Evolutionary conservation across 2,888 invertebrate genomes (phyloP), one percentile per base, ranked within the genome.

Genomic region (Notodonta ziczac): DNA sequence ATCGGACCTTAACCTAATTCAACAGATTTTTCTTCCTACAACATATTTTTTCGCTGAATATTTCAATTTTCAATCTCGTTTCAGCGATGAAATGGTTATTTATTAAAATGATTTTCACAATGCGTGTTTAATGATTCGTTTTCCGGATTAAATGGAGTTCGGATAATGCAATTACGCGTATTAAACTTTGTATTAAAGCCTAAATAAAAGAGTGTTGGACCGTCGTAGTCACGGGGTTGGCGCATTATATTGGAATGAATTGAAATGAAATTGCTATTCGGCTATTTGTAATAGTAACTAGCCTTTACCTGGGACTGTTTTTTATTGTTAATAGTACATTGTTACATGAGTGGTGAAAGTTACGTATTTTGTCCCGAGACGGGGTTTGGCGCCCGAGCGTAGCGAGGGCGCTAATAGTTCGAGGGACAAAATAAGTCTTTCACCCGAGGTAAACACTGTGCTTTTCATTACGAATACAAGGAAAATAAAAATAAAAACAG

Each of bases 111-210:
- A 62, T 61, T 39, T 62, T 24, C 51, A 60, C 42, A 63, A 63
- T 56, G 9, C 53, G 40, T 39, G 44, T 35, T 50, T 51, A 56
- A 63, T 65, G 58, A 68, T 56, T 72, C 61, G 60, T 57, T 58
- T 56, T 32, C 16, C 24, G 44, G 42, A 61, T 24, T 62, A 70
- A 80, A 80, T 76, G 70, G 70, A 66, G 62, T 74, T 74, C 69
- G 57, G 48, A 52, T 78, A 78, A 77, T 63, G 72, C 75, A 78
- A 80, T 80, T 76, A 75, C 70, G 35, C 63, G 67, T 61, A 70
- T 72, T 72, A 73, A 72, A 69, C 69, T 69, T 67, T 66, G 67
- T 61, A 70, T 72, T 72, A 73, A 72, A 69, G 69, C 69, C 67
- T 66, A 73, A 73, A 74, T 71, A 76, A 54, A 39, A 70, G 55